Percentiles rank a stretch among this genome's conserved stretches.
Evolutionary conservation across 2,113 vertebrate genomes (phyloP).

Genomic region (Cettia cetti): DNA sequence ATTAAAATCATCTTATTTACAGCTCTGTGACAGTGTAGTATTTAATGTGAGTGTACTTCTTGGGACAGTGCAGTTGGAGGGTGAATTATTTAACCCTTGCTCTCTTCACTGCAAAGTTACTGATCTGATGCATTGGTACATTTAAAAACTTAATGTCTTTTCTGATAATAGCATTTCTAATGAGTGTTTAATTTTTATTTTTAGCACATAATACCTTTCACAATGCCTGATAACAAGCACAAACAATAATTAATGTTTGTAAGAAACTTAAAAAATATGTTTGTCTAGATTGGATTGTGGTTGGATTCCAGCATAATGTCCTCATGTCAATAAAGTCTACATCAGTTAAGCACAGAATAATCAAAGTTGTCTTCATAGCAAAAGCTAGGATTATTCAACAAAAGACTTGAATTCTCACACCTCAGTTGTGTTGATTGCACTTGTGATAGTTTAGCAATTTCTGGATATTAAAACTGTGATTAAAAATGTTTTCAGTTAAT

Average conservation of each 20-base stretch:
- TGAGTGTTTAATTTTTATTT: not conserved
- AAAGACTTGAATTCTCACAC: conserved; percentile 31
- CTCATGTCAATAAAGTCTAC: not conserved
- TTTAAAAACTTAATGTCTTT: not conserved
- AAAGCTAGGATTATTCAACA: conserved; percentile 24
- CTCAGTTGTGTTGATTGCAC: not conserved
- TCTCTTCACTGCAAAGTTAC: not conserved
- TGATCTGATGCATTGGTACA: not conserved
- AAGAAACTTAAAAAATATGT: not conserved
- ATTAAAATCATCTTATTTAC: not conserved
- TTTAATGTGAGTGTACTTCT: not conserved
- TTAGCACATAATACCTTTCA: not conserved
- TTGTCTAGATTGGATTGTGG: not conserved
- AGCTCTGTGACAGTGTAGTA: not conserved
- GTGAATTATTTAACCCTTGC: not conserved
- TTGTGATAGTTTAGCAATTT: not conserved
- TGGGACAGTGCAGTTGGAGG: not conserved
- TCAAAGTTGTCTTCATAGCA: not conserved
- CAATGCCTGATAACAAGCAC: conserved; percentile 5
- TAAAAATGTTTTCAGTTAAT: conserved; percentile 43
- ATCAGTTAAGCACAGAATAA: not conserved
- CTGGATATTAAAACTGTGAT: not conserved
- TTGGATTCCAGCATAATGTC: not conserved
- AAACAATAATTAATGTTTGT: not conserved
- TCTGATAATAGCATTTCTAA: not conserved